Percentiles rank a stretch among this genome's conserved stretches.
phyloP scores from a whole-genome alignment of 2,888 invertebrate species.

The Serripes groenlandicus region DNA sequence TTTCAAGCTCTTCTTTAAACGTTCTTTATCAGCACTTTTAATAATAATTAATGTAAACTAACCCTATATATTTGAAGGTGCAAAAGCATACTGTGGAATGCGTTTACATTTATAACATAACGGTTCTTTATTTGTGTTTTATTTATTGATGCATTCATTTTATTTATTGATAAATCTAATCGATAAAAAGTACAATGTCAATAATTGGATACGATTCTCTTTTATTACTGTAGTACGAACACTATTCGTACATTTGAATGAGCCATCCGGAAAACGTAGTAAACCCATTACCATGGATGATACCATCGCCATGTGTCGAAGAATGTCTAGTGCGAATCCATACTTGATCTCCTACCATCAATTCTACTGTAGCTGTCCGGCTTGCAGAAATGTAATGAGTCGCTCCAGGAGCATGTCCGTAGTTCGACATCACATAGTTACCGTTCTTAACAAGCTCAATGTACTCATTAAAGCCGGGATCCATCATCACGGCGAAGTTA shows the following conservation, averaged over 20 bases:
- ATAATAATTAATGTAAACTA: too few relatives aligned
- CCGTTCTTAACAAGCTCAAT: slow-evolving; percentile 28
- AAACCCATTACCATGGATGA: slow-evolving; percentile 24
- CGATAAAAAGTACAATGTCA: too few relatives aligned
- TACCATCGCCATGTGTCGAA: slow-evolving; percentile 9
- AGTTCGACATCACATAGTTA: slow-evolving; percentile 19
- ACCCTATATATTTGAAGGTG: too few relatives aligned
- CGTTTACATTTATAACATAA: too few relatives aligned
- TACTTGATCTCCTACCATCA: slow-evolving; percentile 13
- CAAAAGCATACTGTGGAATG: too few relatives aligned
- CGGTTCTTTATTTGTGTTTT: too few relatives aligned
- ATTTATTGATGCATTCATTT: too few relatives aligned
- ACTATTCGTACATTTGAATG: background rate
- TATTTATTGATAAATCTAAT: too few relatives aligned
- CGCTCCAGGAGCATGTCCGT: slow-evolving; percentile 6
- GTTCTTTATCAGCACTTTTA: too few relatives aligned
- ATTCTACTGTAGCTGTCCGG: slow-evolving; percentile 2
- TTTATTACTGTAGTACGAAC: background rate
- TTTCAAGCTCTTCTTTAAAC: too few relatives aligned
- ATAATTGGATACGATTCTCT: too few relatives aligned
- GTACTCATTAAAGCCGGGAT: slow-evolving; percentile 16
- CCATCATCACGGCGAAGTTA: slow-evolving; percentile 16
- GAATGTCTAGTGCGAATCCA: slow-evolving; percentile 9
- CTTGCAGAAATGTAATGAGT: slow-evolving; percentile 2
- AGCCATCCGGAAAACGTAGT: slow-evolving; percentile 20